Base-by-base conservation (phyloP, 2,113 vertebrate species). In the Mesoclemmys tuberculata region DNA sequence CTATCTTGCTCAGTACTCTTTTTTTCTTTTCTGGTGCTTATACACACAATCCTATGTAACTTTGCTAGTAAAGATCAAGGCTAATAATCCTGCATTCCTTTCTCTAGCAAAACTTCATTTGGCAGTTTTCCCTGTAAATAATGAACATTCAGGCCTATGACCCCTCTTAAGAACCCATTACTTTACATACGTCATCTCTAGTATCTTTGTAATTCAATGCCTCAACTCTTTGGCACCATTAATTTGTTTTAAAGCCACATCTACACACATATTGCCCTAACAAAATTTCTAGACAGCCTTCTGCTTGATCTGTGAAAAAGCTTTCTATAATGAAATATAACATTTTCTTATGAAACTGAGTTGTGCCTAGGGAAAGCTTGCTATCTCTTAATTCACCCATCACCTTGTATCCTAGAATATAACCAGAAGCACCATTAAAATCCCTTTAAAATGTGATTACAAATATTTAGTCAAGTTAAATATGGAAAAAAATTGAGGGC, bases 271-370 rank as follows among this genome's bases (percentile, higher is more conserved):
- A 56, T 64, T 86, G 16, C 19, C 10, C 82, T 87, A 88, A 83
- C 2, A 86, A 46, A 46, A 2, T 92, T 96, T 85, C 90, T 88
- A 82, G 52, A 31, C 55, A 77, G 38, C 26, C 82, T 87, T 56
- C 35, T 82, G 31, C 44, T 95, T 85, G 51, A 2, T 95, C 11
- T 90, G 49, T 93, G 82, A 93, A 94, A 89, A 91, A 31, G 55
- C 10, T 2, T 84, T 94, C 83, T 93, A 84, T 95, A 41, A 84
- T 51, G 88, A 90, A 93, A 94, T 90, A 89, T 74, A 85, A 92
- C 38, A 1, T 82, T 88, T 92, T 56, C 91, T 94, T 61, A 84
- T 12, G 91, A 48, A 97, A 54, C 8, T 46, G 52, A 88, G 8
- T 87, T 3, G 75, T 89, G 71, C 81, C 14, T 61, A 93, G 78